Evolutionary conservation across 2,113 vertebrate species (phyloP).

Genomic region (Scytalopus superciliaris): DNA sequence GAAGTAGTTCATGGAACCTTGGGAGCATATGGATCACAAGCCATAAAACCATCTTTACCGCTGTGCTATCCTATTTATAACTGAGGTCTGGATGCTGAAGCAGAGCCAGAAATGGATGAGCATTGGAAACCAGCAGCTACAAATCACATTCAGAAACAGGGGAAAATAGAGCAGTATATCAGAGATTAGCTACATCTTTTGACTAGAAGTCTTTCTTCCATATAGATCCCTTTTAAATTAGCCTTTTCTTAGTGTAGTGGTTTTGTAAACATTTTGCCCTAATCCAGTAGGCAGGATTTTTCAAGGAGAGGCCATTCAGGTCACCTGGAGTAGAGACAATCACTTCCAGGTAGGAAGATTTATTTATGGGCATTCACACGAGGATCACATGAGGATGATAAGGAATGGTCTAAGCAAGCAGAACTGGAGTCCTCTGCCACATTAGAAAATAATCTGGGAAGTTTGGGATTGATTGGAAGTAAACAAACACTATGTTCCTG

Average conservation of each 20-base stretch:
- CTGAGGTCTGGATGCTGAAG: background rate
- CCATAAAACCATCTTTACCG: background rate
- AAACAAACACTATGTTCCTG: background rate
- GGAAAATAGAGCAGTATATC: background rate
- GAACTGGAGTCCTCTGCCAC: background rate
- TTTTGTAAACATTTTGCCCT: background rate
- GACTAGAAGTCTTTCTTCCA: background rate
- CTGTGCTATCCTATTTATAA: background rate
- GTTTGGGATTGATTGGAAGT: background rate
- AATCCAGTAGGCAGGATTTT: background rate
- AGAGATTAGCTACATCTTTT: background rate
- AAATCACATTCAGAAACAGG: background rate
- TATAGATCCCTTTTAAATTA: background rate
- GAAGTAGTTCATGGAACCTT: background rate
- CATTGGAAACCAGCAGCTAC: background rate
- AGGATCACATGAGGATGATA: background rate
- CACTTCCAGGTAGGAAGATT: background rate
- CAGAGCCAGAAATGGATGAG: background rate
- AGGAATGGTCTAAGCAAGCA: background rate
- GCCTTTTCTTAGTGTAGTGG: background rate
- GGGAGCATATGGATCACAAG: background rate
- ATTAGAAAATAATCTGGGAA: background rate
- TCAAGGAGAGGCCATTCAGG: background rate
- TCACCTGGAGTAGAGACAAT: background rate
- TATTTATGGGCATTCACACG: background rate